Evolutionary conservation across 2,797 vertebrate genomes (phyloP).

Genomic region (Epinephelus awoara): DNA sequence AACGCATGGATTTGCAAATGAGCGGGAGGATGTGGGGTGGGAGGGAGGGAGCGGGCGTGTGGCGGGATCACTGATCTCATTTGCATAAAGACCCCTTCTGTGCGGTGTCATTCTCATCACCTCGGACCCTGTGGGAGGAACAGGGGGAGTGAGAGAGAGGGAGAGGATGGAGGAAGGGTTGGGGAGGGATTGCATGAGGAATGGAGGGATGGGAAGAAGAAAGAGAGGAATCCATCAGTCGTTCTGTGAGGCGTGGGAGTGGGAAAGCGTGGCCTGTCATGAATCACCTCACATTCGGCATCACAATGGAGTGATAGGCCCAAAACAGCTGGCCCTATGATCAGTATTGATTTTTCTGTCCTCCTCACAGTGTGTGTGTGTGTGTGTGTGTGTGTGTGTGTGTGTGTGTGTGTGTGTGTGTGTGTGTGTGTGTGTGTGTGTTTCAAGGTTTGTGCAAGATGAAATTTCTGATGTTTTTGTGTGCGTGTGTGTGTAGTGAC

Average conservation of each 20-base stretch:
- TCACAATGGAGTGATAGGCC: constrained; percentile 75
- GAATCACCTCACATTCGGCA: constrained; percentile 78
- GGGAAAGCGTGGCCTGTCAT: constrained; percentile 70
- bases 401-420: constrained; percentile 10
- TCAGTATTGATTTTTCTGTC: constrained; percentile 82
- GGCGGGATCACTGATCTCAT: constrained; percentile 59
- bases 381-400: constrained; percentile 20
- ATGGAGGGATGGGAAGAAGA: constrained; percentile 37
- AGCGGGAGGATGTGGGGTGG: background rate
- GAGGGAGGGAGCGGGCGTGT: background rate
- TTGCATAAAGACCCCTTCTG: constrained; percentile 80
- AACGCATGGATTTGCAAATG: constrained; percentile 73
- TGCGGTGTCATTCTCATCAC: constrained; percentile 59
- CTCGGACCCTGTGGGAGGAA: constrained; percentile 46
- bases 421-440: constrained; percentile 12
- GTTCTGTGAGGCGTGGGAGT: constrained; percentile 69
- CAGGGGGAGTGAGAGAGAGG: background rate
- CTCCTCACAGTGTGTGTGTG: constrained; percentile 22
- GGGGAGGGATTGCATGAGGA: constrained; percentile 4
- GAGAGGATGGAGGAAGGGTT: no score
- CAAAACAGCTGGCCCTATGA: constrained; percentile 82
- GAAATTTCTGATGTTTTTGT: constrained; percentile 55
- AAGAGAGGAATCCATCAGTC: constrained; percentile 67
- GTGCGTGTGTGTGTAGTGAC: constrained; percentile 18
- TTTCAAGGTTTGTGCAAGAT: constrained; percentile 41